phyloP scores from a whole-genome alignment of 2,113 vertebrate species.

The Bujurquina vittata region DNA sequence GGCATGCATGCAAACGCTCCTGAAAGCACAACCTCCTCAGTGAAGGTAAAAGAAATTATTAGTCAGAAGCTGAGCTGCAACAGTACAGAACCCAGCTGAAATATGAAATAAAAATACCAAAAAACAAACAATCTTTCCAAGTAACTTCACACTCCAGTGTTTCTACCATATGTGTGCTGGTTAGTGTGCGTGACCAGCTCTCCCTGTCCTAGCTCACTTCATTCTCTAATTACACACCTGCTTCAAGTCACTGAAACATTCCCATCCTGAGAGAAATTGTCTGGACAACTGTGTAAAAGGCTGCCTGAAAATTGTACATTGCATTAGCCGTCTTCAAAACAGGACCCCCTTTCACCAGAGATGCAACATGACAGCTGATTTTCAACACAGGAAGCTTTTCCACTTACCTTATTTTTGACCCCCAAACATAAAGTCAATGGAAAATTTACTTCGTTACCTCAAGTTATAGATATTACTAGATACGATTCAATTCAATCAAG shows the following conservation, averaged over 20 bases:
- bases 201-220: not conserved
- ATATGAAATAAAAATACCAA: not conserved
- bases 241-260: conserved; percentile 5
- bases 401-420: not conserved
- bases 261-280: conserved; percentile 11
- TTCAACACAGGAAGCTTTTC: not conserved
- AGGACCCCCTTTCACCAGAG: not conserved
- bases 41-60: not conserved
- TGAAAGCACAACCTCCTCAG: no score
- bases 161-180: not conserved
- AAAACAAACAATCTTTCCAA: not conserved
- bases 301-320: not conserved
- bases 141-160: not conserved
- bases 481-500: not conserved
- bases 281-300: conserved; percentile 6
- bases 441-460: not conserved
- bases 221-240: conserved; percentile 9
- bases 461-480: not conserved
- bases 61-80: not conserved
- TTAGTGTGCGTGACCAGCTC: not conserved
- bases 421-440: not conserved
- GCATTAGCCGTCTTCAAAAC: conserved; percentile 1
- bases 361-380: conserved; percentile 9
- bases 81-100: not conserved
- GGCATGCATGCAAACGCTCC: no score